These are phyloP conservation scores for Todiramphus saurophagus DNA, from an alignment of 2,113 vertebrate species.

Conservation along the genomic window DNA sequence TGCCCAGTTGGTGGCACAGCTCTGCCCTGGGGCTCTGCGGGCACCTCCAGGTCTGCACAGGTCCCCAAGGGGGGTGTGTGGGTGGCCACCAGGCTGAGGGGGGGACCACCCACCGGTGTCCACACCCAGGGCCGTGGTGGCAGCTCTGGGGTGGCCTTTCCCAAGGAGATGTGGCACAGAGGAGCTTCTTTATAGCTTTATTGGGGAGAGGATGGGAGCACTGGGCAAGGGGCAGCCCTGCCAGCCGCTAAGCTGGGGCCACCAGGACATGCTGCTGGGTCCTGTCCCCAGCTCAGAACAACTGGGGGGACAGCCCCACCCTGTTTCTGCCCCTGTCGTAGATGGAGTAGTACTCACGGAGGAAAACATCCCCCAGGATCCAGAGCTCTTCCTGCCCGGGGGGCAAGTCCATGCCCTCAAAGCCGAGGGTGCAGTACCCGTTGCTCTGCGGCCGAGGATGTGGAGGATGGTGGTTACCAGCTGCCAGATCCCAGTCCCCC, in stretches of 20 bases:
- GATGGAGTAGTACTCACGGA: constrained; percentile 46
- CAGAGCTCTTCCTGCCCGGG: neutral
- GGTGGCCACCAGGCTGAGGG: neutral
- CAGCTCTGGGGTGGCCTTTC: neutral
- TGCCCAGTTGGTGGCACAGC: neutral
- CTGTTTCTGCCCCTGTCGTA: constrained; percentile 12
- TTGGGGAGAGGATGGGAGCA: neutral
- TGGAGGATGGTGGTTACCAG: accelerated
- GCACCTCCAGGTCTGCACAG: neutral
- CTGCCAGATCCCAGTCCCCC: neutral
- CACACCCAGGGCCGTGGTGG: neutral
- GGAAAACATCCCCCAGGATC: constrained; percentile 56
- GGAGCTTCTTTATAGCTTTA: neutral
- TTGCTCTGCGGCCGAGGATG: neutral
- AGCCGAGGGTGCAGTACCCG: neutral
- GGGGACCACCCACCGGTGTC: too few species aligned
- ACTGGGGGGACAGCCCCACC: neutral
- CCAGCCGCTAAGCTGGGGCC: neutral
- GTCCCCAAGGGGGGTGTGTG: neutral
- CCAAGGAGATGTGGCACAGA: neutral
- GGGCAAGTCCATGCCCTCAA: neutral
- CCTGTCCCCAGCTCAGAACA: neutral
- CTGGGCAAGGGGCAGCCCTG: neutral
- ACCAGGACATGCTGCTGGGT: accelerated
- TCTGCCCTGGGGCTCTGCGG: neutral